A percentile compares a stretch with the other conserved stretches of the same genome.
These are phyloP conservation scores for Propsilocerus akamusi DNA, from an alignment of 1,140 invertebrate species.

Conservation along the genomic window DNA sequence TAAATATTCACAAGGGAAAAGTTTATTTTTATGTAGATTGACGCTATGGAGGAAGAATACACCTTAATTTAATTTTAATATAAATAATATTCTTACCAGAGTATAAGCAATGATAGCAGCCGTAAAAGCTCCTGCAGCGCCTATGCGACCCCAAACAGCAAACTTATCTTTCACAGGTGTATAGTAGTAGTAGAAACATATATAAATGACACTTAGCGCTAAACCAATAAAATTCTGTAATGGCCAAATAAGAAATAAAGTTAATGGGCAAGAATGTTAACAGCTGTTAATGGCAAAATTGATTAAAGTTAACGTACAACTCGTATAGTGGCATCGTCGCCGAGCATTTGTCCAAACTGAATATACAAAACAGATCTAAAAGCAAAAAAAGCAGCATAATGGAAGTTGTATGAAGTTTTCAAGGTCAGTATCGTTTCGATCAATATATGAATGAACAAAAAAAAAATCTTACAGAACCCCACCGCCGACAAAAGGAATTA, in stretches of 20 bases:
- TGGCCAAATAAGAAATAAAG: too few relatives aligned
- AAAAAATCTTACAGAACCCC: constrained; percentile 43
- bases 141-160: constrained; percentile 31
- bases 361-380: constrained; percentile 48
- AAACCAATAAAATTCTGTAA: constrained; percentile 49
- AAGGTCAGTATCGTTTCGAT: background rate
- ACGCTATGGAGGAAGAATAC: too few relatives aligned
- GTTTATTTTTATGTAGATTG: too few relatives aligned
- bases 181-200: constrained; percentile 42
- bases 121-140: constrained; percentile 30
- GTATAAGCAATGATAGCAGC: constrained; percentile 39
- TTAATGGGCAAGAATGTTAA: background rate
- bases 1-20: too few relatives aligned
- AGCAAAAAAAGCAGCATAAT: constrained; percentile 10
- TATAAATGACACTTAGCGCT: constrained; percentile 40
- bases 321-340: constrained; percentile 49
- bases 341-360: constrained; percentile 44
- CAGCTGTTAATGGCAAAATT: background rate
- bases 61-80: too few relatives aligned
- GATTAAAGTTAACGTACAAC: constrained; percentile 20
- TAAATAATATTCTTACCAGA: constrained; percentile 11
- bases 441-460: background rate
- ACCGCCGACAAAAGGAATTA: constrained; percentile 53
- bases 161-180: constrained; percentile 30
- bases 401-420: constrained; percentile 3